Percentiles rank a stretch among this genome's conserved stretches.
Conservation (phyloP, 2,888 invertebrate species). For the Zygaena filipendulae region DNA sequence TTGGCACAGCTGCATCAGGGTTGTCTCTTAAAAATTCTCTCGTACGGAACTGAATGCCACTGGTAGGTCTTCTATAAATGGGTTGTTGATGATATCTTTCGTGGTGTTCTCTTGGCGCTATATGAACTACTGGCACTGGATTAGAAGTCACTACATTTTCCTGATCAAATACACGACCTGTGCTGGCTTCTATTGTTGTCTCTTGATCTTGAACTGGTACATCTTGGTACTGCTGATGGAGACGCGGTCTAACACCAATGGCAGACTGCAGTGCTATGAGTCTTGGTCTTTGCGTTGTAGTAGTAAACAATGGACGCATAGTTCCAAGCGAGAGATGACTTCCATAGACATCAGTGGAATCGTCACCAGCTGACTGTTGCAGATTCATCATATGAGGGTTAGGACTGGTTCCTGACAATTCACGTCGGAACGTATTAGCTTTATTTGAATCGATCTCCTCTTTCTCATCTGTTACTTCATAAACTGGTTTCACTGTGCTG, state of each 20-base stretch:
- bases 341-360: constrained; percentile 76
- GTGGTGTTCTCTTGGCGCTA: constrained; percentile 43
- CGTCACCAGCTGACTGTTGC: constrained; percentile 72
- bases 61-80: constrained; percentile 38
- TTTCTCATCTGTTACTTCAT: constrained; percentile 56
- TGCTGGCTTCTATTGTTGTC: constrained; percentile 60
- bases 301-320: constrained; percentile 75
- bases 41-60: constrained; percentile 50
- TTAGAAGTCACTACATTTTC: constrained; percentile 61
- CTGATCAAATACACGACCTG: constrained; percentile 57
- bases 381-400: constrained; percentile 67
- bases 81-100: constrained; percentile 52
- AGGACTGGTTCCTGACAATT: constrained; percentile 67
- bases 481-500: constrained; percentile 60
- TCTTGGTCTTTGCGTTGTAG: constrained; percentile 68
- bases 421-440: constrained; percentile 72
- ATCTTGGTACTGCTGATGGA: constrained; percentile 56
- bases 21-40: constrained; percentile 59
- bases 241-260: constrained; percentile 55
- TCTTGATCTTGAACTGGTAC: constrained; percentile 42
- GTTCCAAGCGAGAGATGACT: constrained; percentile 72
- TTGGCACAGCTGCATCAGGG: constrained; percentile 55
- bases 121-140: constrained; percentile 65
- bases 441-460: constrained; percentile 41
- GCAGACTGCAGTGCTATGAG: constrained; percentile 62